Evolutionary conservation across 2,797 vertebrate genomes (phyloP).

Genomic region (Nannoperca australis): DNA sequence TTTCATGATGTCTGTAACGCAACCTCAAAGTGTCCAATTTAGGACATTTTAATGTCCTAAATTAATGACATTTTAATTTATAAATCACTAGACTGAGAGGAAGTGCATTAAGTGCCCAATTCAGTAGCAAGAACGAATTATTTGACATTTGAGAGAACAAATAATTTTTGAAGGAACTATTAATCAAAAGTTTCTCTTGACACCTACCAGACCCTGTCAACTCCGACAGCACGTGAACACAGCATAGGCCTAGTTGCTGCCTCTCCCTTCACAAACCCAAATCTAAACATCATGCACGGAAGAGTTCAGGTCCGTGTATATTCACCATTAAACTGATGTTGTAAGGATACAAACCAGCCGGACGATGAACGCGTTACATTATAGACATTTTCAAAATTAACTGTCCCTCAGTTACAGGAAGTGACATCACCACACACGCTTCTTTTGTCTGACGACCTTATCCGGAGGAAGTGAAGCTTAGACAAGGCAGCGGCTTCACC

Average conservation of each 20-base stretch:
- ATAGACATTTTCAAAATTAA: background rate
- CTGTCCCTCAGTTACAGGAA: constrained; percentile 67
- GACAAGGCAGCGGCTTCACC: constrained; percentile 81
- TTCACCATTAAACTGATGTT: background rate
- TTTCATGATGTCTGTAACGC: background rate
- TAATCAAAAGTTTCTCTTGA: background rate
- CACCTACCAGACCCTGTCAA: background rate
- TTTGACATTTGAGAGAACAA: background rate
- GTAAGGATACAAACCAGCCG: accelerated
- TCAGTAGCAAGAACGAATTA: background rate
- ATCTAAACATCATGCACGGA: accelerated
- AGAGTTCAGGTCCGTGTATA: accelerated
- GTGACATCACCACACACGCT: constrained; percentile 70
- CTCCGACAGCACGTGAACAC: constrained; percentile 19
- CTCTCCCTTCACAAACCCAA: background rate
- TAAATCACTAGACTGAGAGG: background rate
- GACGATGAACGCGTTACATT: background rate
- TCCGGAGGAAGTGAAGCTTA: constrained; percentile 86
- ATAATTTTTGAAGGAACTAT: background rate
- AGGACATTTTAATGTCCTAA: too few species aligned
- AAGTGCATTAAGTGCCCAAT: background rate
- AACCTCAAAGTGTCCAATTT: background rate
- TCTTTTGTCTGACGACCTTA: constrained; percentile 83
- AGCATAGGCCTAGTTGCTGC: background rate
- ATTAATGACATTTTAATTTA: too few species aligned